Evolutionary conservation across 2,888 invertebrate species (phyloP).

Genomic region (Trichogramma evanescens): DNA sequence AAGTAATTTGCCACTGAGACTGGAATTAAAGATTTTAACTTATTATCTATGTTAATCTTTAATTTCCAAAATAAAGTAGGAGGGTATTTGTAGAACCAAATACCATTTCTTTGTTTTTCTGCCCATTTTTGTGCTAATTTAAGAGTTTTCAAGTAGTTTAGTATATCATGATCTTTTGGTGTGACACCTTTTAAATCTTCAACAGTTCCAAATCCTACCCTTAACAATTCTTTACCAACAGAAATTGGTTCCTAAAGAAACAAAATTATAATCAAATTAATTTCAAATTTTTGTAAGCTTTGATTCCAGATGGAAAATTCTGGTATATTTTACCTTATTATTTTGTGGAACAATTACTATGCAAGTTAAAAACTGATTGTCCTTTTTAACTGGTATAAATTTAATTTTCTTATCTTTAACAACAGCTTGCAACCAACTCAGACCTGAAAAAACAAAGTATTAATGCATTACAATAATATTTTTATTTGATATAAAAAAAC

Average conservation of each 20-base stretch:
- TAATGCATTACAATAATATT: neutral
- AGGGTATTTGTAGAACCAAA: conserved; percentile 48
- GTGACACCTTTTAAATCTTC: conserved; percentile 31
- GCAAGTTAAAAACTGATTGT: conserved; percentile 47
- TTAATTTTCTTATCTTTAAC: conserved; percentile 50
- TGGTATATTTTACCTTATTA: conserved; percentile 30
- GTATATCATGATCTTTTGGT: conserved; percentile 36
- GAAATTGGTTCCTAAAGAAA: conserved; percentile 44
- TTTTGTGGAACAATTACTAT: conserved; percentile 43
- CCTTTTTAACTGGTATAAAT: conserved; percentile 48
- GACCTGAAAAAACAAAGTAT: conserved; percentile 39
- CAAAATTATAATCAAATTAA: neutral
- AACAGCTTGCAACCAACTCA: conserved; percentile 56
- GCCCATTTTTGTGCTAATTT: conserved; percentile 48
- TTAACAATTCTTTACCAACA: conserved; percentile 52
- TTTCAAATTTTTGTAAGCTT: neutral
- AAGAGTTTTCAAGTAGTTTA: conserved; percentile 45
- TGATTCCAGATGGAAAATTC: neutral
- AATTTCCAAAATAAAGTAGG: conserved; percentile 42
- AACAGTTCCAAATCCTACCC: conserved; percentile 44
- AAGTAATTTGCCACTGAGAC: conserved; percentile 21
- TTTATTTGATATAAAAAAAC: neutral
- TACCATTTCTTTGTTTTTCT: conserved; percentile 47
- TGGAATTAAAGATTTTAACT: conserved; percentile 30
- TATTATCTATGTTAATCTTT: conserved; percentile 27